Percentiles rank a stretch among this genome's conserved stretches.
phyloP scores from a whole-genome alignment of 1,140 invertebrate genomes.

The Cardiocondyla obscurior region DNA sequence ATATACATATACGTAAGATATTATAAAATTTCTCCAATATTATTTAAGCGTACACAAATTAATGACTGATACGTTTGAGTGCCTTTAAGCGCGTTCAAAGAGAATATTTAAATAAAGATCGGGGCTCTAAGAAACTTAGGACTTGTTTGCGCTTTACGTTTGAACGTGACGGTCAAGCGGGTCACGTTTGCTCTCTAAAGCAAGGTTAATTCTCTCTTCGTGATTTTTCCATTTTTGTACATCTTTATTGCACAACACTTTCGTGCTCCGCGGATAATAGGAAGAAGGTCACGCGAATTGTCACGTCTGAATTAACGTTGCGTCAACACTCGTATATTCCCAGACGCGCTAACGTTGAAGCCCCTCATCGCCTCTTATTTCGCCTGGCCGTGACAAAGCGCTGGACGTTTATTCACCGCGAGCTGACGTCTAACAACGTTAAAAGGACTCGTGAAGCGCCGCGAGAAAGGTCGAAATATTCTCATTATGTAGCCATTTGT shows the following conservation, averaged over 20 bases:
- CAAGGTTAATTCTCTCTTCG: not conserved
- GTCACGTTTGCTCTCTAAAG: slow-evolving; percentile 22
- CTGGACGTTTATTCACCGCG: slow-evolving; percentile 24
- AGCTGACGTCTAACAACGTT: slow-evolving; percentile 10
- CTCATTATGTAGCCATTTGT: slow-evolving; percentile 30
- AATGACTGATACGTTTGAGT: not conserved
- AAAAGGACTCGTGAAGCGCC: not conserved
- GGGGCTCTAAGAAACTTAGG: not conserved
- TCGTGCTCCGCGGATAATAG: not conserved
- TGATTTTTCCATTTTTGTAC: slow-evolving; percentile 5
- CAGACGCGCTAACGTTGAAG: not conserved
- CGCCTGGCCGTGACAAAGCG: slow-evolving; percentile 20
- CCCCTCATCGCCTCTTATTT: slow-evolving; percentile 3
- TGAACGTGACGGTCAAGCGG: not conserved
- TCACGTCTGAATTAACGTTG: slow-evolving; percentile 38
- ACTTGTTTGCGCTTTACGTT: slow-evolving; percentile 9
- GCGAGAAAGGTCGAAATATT: slow-evolving; percentile 4
- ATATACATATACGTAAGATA: too few species aligned
- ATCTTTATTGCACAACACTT: slow-evolving; percentile 8
- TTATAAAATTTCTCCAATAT: not conserved
- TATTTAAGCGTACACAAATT: not conserved
- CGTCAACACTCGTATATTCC: slow-evolving; percentile 3
- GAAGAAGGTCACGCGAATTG: slow-evolving; percentile 30
- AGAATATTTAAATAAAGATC: not conserved
- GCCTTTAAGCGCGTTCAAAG: not conserved